Base-by-base conservation (phyloP, 1,140 invertebrate genomes). In the Musca domestica region DNA sequence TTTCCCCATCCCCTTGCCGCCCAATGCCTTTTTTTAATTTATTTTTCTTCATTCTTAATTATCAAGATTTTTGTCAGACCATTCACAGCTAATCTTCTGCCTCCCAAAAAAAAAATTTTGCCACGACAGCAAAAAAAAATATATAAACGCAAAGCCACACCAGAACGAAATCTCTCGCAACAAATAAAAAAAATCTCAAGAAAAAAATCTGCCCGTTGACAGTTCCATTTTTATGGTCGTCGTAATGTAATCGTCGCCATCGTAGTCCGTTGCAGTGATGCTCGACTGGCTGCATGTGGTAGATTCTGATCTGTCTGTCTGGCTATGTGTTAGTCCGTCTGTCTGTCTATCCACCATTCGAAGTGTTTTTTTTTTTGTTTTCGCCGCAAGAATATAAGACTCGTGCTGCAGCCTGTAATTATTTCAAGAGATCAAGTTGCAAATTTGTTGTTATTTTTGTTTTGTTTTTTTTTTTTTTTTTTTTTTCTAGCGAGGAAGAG, bases 351-450 rank as follows among this genome's bases (percentile, higher is more conserved):
- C 6, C n/a, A 19, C 4, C 47, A 49, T 9, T 5, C 4, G 48
- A 19, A 51, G 48, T 10, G 5, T 17, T 20, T 46, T 19, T 22
- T 20, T 20, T 51, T 20, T 19, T 51, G 3, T 51, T 20, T 51
- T 20, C 20, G 48, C 12, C n/a, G n/a, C n/a, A n/a, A n/a, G n/a
- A n/a, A 9, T 22, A 20, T 20, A 51, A 19, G 48, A 19, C 20
- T 51, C 48, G 48, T 20, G 48, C 17, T 19, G 48, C 48, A 51
- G 4, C 20, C 19, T 19, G 30, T 61, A 61, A 61, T 61, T 61
- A 61, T 61, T 61, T 41, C 41, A 58, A 41, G 34, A 23, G 56
- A 61, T 61, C 56, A 61, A 41, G 56, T 61, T 61, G 56, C 56
- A 61, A 61, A 61, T 61, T 41, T 58, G 23, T 61, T 34, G 34